Evolutionary conservation across 2,113 vertebrate species (phyloP).

Genomic region (Sinocyclocheilus grahami): DNA sequence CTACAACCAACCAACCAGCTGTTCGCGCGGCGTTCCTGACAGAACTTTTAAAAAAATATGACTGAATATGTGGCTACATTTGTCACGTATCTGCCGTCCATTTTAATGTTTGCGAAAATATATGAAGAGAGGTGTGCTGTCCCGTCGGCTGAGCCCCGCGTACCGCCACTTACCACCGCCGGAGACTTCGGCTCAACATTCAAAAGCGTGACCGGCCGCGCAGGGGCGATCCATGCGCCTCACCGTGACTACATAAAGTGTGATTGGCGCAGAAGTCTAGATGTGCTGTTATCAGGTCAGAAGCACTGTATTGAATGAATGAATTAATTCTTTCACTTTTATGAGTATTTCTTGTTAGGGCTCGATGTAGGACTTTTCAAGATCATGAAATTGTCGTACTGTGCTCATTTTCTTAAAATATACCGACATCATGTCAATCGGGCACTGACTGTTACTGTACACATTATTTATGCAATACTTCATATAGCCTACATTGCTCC

Average conservation of each 20-base stretch:
- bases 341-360: too few species aligned
- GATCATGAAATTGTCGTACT: too few species aligned
- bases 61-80: neutral
- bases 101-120: neutral
- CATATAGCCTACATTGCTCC: too few species aligned
- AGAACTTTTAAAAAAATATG: neutral
- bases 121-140: neutral
- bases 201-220: conserved; percentile 51
- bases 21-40: conserved; percentile 41
- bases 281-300: too few species aligned
- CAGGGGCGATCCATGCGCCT: conserved; percentile 37
- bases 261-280: neutral
- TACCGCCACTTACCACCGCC: neutral
- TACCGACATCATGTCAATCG: too few species aligned
- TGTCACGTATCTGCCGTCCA: neutral
- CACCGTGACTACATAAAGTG: conserved; percentile 41
- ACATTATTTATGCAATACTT: too few species aligned
- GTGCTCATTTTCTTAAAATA: too few species aligned
- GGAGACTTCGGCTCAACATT: conserved; percentile 38
- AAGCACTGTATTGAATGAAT: too few species aligned
- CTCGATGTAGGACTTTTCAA: too few species aligned
- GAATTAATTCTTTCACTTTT: too few species aligned
- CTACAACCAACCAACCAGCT: conserved; percentile 45
- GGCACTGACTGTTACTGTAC: too few species aligned
- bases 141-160: neutral